These are phyloP conservation scores for Nomada flava DNA, from an alignment of 2,888 invertebrate species.

Conservation along the genomic window DNA sequence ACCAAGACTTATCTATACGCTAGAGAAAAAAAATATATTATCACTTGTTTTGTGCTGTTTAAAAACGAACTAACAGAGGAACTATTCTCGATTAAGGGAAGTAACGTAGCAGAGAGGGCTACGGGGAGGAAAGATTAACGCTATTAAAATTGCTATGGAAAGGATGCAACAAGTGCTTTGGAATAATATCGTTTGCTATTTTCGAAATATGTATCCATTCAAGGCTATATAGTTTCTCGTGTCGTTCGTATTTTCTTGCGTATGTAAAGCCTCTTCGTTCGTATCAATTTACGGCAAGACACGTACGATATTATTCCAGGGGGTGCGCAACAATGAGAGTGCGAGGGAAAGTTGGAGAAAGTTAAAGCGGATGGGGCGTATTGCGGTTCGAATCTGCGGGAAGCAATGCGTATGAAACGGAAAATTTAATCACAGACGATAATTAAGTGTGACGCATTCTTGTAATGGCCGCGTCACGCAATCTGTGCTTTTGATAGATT, in stretches of 20 bases:
- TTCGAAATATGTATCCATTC: neutral
- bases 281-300: neutral
- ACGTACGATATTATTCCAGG: conserved; percentile 7
- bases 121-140: neutral
- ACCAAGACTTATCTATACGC: conserved; percentile 9
- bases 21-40: conserved; percentile 29
- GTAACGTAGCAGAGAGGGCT: neutral
- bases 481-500: conserved; percentile 11
- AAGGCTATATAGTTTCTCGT: neutral
- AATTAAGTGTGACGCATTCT: neutral
- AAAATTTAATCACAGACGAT: conserved; percentile 39
- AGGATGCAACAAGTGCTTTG: neutral
- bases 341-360: neutral
- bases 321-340: no score
- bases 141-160: neutral
- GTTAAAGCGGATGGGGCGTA: neutral
- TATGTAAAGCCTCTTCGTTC: no score
- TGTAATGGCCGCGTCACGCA: neutral
- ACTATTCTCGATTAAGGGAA: conserved; percentile 17
- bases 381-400: neutral
- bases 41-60: conserved; percentile 20
- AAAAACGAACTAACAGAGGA: conserved; percentile 36
- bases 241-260: neutral
- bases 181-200: conserved; percentile 16
- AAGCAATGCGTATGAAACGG: neutral